Conservation (phyloP, 2,113 vertebrate genomes). For the Nansenia antarctica region DNA sequence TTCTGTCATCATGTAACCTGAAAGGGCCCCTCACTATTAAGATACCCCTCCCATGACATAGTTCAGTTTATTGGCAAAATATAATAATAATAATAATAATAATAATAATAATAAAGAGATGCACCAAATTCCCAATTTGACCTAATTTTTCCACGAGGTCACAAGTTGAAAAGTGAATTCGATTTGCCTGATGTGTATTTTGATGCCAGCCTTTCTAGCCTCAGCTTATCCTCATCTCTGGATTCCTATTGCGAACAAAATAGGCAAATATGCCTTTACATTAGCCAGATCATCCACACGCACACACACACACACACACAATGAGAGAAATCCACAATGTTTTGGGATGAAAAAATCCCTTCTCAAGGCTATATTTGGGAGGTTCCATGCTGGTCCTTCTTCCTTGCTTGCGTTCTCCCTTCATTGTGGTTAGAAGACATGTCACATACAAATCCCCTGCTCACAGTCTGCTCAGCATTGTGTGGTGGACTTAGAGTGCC, state of each 20-base stretch:
- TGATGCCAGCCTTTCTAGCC: constrained; percentile 59
- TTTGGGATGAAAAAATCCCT: constrained; percentile 56
- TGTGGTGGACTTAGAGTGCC: constrained; percentile 45
- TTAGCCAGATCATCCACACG: constrained; percentile 55
- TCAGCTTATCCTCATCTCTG: constrained; percentile 50
- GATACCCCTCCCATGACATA: neutral
- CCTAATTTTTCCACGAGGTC: neutral
- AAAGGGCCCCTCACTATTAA: neutral
- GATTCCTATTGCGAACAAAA: constrained; percentile 41
- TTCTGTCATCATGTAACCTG: neutral
- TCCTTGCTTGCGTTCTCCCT: constrained; percentile 19
- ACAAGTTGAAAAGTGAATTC: neutral
- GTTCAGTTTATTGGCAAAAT: neutral
- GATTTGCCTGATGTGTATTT: constrained; percentile 63
- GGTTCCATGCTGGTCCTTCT: constrained; percentile 56
- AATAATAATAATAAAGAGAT: too few species aligned
- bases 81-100: too few species aligned
- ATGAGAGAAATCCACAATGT: constrained; percentile 46
- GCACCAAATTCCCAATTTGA: neutral
- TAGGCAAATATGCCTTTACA: constrained; percentile 52
- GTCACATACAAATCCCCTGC: constrained; percentile 28
- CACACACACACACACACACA: constrained; percentile 55
- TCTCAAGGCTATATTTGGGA: constrained; percentile 54
- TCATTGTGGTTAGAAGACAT: constrained; percentile 31
- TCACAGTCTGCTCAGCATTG: constrained; percentile 42